Conservation (phyloP, 2,797 vertebrate genomes). For the Lepidocolaptes lacrymiger region DNA sequence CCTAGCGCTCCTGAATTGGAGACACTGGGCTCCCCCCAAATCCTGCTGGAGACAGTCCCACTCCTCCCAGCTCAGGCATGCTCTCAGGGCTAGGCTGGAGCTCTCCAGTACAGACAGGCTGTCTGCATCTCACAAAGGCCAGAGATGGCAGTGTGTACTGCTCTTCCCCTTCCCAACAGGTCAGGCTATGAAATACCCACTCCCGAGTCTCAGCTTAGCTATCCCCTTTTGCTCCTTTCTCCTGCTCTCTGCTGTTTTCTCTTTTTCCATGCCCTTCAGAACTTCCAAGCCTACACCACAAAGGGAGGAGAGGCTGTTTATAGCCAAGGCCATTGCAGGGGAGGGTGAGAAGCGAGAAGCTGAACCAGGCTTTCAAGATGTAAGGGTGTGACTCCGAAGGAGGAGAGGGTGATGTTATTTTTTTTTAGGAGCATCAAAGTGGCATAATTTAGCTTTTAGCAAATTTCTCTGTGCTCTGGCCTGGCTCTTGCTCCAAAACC, state of each 20-base stretch:
- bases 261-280: not conserved
- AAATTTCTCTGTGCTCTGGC: not conserved
- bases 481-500: not conserved
- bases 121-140: accelerated
- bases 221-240: not conserved
- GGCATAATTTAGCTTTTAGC: not conserved
- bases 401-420: not conserved
- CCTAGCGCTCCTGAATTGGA: not conserved
- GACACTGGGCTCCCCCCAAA: not conserved
- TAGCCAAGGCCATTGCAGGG: not conserved
- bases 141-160: not conserved
- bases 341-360: not conserved
- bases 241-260: not conserved
- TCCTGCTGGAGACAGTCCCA: too few species aligned
- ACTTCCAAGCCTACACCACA: not conserved
- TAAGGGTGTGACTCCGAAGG: not conserved
- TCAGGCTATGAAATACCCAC: not conserved
- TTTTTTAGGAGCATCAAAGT: not conserved
- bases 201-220: accelerated
- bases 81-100: not conserved
- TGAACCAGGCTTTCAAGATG: not conserved
- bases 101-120: not conserved
- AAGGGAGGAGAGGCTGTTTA: not conserved
- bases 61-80: not conserved
- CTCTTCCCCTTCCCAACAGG: not conserved